Evolutionary conservation across 2,113 vertebrate species (phyloP).

Genomic region (Tragelaphus imberbis): DNA sequence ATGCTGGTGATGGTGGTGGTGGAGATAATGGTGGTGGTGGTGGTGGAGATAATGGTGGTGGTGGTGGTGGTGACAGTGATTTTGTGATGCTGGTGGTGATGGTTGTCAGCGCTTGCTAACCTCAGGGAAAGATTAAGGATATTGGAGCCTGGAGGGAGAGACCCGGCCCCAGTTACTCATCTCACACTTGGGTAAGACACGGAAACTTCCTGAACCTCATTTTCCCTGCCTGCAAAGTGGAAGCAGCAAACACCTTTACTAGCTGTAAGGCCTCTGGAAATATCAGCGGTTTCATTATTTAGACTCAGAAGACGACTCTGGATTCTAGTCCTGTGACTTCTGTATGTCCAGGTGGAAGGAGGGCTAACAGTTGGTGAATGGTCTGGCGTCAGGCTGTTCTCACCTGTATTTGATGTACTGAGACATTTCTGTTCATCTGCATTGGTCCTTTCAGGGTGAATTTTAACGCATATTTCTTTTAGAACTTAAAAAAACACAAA

Average conservation of each 20-base stretch:
- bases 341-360: accelerated
- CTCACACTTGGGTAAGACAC: neutral
- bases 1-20: accelerated
- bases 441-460: neutral
- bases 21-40: neutral
- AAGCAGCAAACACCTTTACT: accelerated
- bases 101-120: neutral
- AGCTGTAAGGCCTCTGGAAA: accelerated
- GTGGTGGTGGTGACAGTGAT: accelerated
- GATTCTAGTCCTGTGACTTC: neutral
- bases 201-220: neutral
- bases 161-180: no score
- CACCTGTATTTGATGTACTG: neutral
- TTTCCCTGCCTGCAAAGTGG: neutral
- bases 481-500: neutral
- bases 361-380: accelerated
- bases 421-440: neutral
- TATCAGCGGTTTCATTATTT: neutral
- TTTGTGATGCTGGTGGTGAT: neutral
- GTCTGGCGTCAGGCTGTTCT: neutral
- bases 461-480: neutral
- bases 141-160: accelerated
- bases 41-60: no score
- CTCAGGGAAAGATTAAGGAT: neutral
- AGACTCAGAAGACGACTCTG: neutral